These are phyloP conservation scores for Falcaria lacertinaria DNA, from an alignment of 2,888 invertebrate genomes.

Conservation along the genomic window DNA sequence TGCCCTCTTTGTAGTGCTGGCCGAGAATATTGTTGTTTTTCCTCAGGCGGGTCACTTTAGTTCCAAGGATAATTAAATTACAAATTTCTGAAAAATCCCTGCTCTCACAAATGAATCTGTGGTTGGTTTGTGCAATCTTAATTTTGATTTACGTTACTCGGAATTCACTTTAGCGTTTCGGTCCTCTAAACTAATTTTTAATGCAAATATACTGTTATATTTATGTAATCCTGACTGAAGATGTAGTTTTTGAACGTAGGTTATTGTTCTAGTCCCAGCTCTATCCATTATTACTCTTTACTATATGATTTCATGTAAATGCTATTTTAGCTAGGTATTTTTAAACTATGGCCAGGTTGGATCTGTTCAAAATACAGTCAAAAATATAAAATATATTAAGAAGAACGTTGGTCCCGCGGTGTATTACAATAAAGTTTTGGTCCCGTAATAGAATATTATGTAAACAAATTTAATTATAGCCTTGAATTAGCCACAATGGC, in stretches of 20 bases:
- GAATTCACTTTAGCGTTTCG: slow-evolving; percentile 44
- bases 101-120: slow-evolving; percentile 57
- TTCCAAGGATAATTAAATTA: slow-evolving; percentile 71
- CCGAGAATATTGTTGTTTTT: slow-evolving; percentile 72
- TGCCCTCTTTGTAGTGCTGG: slow-evolving; percentile 73
- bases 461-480: slow-evolving; percentile 75
- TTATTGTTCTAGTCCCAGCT: too few species aligned
- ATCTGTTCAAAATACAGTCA: slow-evolving; percentile 12
- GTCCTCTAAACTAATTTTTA: slow-evolving; percentile 38
- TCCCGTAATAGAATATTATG: slow-evolving; percentile 59
- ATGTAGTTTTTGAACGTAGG: slow-evolving; percentile 5
- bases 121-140: slow-evolving; percentile 43
- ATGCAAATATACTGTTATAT: slow-evolving; percentile 11
- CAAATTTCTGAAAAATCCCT: slow-evolving; percentile 54
- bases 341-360: slow-evolving; percentile 6
- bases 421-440: slow-evolving; percentile 47
- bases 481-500: slow-evolving; percentile 73
- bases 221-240: slow-evolving; percentile 7
- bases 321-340: too few species aligned
- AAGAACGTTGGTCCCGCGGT: slow-evolving; percentile 24
- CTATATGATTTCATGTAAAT: too few species aligned
- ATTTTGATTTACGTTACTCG: slow-evolving; percentile 55
- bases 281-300: too few species aligned
- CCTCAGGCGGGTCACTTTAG: slow-evolving; percentile 71
- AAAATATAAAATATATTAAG: slow-evolving; percentile 19